Conservation (phyloP, 2,888 invertebrate genomes). For the Fragum whitleyi region DNA sequence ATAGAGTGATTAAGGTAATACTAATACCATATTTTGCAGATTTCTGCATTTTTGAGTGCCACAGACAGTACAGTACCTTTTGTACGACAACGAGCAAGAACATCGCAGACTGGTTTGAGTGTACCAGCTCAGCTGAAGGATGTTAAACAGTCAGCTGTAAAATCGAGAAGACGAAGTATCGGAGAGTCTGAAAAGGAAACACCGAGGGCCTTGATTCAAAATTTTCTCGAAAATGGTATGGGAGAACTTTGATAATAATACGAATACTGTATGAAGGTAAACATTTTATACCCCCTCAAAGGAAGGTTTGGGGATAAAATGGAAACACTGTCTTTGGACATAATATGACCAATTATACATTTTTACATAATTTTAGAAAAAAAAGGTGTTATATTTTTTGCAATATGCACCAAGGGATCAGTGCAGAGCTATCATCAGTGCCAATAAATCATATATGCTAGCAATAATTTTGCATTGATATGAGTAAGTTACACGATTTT, state of each 20-base stretch:
- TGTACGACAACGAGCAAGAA: constrained; percentile 43
- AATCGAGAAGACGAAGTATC: neutral
- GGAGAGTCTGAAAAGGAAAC: constrained; percentile 30
- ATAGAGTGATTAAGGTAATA: no score
- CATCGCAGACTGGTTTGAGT: constrained; percentile 47
- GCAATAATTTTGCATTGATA: no score
- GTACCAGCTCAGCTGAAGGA: constrained; percentile 33
- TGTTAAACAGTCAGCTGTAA: neutral
- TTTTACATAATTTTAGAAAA: no score
- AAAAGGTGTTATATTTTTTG: no score
- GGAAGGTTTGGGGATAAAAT: no score
- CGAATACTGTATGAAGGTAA: neutral
- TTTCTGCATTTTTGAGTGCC: constrained; percentile 54
- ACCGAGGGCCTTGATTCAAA: constrained; percentile 48
- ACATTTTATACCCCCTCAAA: no score
- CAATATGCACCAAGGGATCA: no score
- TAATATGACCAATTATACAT: no score
- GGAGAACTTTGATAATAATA: neutral
- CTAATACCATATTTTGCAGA: constrained; percentile 18
- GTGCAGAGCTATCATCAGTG: no score
- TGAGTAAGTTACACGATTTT: no score
- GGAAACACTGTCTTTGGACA: no score
- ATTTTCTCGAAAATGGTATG: constrained; percentile 42
- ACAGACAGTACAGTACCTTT: constrained; percentile 53
- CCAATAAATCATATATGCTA: no score